Conservation (phyloP, 2,888 invertebrate genomes). For the Pseudanteris insignis region DNA sequence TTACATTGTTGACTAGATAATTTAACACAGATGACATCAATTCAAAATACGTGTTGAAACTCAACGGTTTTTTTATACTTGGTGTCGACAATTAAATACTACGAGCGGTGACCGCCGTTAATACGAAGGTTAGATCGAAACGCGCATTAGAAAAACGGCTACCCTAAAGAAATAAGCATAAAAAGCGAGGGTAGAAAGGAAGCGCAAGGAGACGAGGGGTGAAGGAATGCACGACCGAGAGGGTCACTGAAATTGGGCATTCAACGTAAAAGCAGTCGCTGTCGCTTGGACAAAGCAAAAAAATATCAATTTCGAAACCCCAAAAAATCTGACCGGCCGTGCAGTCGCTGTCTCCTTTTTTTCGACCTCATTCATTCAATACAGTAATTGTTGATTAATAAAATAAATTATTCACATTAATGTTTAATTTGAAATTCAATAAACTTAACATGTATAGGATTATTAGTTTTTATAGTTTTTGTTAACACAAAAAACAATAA, state of each 20-base stretch:
- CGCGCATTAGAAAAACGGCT: conserved; percentile 47
- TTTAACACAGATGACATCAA: too few species aligned
- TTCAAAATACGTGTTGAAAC: too few species aligned
- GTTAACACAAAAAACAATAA: too few species aligned
- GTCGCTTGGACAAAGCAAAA: conserved; percentile 45
- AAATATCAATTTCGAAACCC: conserved; percentile 52
- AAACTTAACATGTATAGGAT: too few species aligned
- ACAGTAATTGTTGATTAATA: too few species aligned
- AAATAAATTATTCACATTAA: too few species aligned
- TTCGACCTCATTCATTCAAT: too few species aligned
- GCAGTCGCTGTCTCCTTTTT: conserved; percentile 22
- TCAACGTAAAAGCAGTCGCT: conserved; percentile 54
- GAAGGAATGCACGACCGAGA: conserved; percentile 44
- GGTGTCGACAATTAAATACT: conserved; percentile 19
- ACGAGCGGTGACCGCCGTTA: conserved; percentile 13
- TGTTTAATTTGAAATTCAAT: too few species aligned
- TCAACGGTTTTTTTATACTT: background rate
- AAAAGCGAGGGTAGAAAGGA: conserved; percentile 43
- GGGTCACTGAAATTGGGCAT: conserved; percentile 49
- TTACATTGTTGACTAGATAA: too few species aligned
- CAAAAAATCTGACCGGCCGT: conserved; percentile 46
- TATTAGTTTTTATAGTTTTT: too few species aligned
- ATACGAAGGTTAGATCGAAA: conserved; percentile 47
- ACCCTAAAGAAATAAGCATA: conserved; percentile 37
- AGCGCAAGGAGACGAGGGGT: conserved; percentile 37